phyloP scores from a whole-genome alignment of 2,113 vertebrate species.

The Xiphophorus couchianus region DNA sequence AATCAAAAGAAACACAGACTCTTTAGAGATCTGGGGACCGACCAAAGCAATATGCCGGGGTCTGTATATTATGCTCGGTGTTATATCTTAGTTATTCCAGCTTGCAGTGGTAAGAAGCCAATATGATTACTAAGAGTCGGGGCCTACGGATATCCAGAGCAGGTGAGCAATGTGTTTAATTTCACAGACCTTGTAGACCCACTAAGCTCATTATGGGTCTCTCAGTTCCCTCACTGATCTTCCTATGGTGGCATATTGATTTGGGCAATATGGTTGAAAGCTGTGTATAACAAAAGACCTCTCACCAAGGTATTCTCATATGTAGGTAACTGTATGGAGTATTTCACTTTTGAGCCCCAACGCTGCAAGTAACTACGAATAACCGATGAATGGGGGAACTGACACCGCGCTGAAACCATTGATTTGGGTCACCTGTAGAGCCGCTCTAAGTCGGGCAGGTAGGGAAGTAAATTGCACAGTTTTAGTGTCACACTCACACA shows the following conservation, averaged over 20 bases:
- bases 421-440: slow-evolving; percentile 55
- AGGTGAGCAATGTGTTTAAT: slow-evolving; percentile 79
- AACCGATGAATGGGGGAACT: slow-evolving; percentile 55
- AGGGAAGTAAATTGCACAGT: slow-evolving; percentile 43
- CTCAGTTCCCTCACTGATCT: slow-evolving; percentile 64
- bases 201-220: slow-evolving; percentile 69
- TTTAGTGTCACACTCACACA: neutral
- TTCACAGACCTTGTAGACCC: slow-evolving; percentile 63
- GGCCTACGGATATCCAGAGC: slow-evolving; percentile 51
- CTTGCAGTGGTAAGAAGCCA: slow-evolving; percentile 19
- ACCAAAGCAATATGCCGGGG: slow-evolving; percentile 37
- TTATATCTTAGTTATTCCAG: slow-evolving; percentile 40
- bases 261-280: slow-evolving; percentile 58
- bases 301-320: slow-evolving; percentile 37
- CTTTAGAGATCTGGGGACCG: slow-evolving; percentile 3
- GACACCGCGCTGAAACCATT: slow-evolving; percentile 50
- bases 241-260: slow-evolving; percentile 71
- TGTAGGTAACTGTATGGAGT: slow-evolving; percentile 32
- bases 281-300: slow-evolving; percentile 61
- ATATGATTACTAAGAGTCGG: slow-evolving; percentile 64
- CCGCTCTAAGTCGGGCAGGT: slow-evolving; percentile 49
- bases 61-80: slow-evolving; percentile 30
- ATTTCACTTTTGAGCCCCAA: slow-evolving; percentile 26
- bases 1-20: slow-evolving; percentile 36
- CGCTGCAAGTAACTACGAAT: slow-evolving; percentile 50